Percentiles rank a stretch among this genome's conserved stretches.
Evolutionary conservation across 35 echinoderm and acorn worm species (phyloP).

Genomic region (Ophiothrix spiculata): DNA sequence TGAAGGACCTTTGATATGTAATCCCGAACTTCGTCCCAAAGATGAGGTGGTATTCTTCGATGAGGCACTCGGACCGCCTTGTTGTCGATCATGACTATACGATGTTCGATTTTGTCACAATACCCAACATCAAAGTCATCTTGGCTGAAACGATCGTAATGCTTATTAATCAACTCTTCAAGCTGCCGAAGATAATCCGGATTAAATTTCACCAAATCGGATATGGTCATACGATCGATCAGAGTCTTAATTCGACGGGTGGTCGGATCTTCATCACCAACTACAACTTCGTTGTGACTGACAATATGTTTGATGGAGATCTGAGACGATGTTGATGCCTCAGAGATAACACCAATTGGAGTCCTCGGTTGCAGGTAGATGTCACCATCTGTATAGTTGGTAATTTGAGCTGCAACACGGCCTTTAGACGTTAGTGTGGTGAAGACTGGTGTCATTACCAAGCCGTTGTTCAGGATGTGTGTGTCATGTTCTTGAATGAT

Average conservation of each 20-base stretch:
- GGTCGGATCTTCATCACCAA: too few relatives aligned
- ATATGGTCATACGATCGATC: constrained; percentile 15
- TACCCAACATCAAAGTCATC: constrained; percentile 10
- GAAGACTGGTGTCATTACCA: background rate
- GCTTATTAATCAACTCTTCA: background rate
- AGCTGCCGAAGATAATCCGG: background rate
- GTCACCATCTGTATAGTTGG: background rate
- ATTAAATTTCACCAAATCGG: background rate
- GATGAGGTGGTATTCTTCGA: constrained; percentile 5
- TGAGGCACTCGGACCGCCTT: constrained; percentile 26
- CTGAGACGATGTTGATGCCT: background rate
- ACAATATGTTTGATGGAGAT: background rate
- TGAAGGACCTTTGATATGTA: background rate
- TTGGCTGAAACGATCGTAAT: constrained; percentile 7
- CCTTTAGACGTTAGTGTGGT: background rate
- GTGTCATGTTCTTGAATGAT: background rate
- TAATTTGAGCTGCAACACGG: background rate
- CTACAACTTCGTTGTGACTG: background rate
- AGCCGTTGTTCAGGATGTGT: background rate
- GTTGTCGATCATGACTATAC: constrained; percentile 18
- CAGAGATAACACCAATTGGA: background rate
- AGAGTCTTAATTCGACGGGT: too few relatives aligned
- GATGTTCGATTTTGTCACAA: background rate
- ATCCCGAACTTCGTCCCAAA: constrained; percentile 5
- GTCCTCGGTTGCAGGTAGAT: background rate